Conservation (phyloP, 2,888 invertebrate genomes). For the Drosophila anomalipes region DNA sequence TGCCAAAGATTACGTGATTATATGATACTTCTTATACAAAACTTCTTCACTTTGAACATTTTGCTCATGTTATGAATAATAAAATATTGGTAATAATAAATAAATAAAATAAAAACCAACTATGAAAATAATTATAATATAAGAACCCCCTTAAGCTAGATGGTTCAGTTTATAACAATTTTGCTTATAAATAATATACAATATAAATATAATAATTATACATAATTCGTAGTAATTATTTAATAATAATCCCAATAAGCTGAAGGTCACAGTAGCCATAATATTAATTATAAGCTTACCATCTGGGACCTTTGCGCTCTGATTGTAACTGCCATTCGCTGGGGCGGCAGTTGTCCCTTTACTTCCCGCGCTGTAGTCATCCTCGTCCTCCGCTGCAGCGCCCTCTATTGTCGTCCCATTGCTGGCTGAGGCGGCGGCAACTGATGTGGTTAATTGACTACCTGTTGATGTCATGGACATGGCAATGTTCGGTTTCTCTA, state of each 20-base stretch:
- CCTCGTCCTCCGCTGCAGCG: constrained; percentile 52
- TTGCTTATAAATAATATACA: neutral
- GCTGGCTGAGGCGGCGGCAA: constrained; percentile 27
- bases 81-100: neutral
- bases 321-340: constrained; percentile 14
- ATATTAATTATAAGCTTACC: constrained; percentile 22
- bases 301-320: constrained; percentile 22
- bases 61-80: no score
- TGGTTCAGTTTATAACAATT: no score
- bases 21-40: neutral
- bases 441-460: constrained; percentile 72
- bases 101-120: neutral
- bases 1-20: neutral
- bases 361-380: constrained; percentile 21
- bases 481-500: constrained; percentile 84
- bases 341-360: constrained; percentile 2
- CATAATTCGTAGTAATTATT: no score
- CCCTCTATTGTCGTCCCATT: constrained; percentile 39
- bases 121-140: neutral
- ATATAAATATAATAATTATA: neutral
- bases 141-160: neutral
- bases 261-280: neutral
- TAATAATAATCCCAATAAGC: no score
- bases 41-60: neutral
- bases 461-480: constrained; percentile 83